A percentile compares a stretch with the other conserved stretches of the same genome.
Evolutionary conservation across 2,888 invertebrate species (phyloP).

Genomic region (Melanotus villosus): DNA sequence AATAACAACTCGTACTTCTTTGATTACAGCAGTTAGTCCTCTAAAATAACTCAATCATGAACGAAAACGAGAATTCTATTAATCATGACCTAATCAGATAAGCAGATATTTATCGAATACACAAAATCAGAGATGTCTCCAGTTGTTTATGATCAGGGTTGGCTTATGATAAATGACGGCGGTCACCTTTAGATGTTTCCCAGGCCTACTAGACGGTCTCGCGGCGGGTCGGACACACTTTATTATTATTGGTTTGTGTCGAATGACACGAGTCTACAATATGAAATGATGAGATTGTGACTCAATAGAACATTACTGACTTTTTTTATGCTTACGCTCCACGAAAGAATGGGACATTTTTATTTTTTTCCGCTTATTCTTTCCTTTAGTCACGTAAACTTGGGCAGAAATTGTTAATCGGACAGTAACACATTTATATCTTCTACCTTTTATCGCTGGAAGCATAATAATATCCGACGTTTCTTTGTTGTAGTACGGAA

Average conservation of each 20-base stretch:
- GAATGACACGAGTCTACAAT: slow-evolving; percentile 45
- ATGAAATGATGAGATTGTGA: slow-evolving; percentile 37
- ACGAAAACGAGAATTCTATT: slow-evolving; percentile 42
- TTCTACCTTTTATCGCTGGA: no score
- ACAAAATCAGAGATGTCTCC: slow-evolving; percentile 49
- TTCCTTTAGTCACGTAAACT: background rate
- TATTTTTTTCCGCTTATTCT: background rate
- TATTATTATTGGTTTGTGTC: slow-evolving; percentile 47
- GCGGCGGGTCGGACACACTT: slow-evolving; percentile 43
- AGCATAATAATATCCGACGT: no score
- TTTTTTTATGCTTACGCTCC: background rate
- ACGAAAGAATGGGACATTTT: background rate
- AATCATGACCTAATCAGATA: slow-evolving; percentile 48
- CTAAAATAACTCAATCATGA: slow-evolving; percentile 46
- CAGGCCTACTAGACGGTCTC: slow-evolving; percentile 45
- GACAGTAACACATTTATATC: no score
- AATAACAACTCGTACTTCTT: background rate
- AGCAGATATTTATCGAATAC: slow-evolving; percentile 49
- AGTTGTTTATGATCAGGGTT: slow-evolving; percentile 50
- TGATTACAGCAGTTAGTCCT: slow-evolving; percentile 19
- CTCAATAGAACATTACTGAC: background rate
- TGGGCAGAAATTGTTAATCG: background rate
- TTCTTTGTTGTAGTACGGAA: no score
- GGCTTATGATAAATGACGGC: slow-evolving; percentile 51
- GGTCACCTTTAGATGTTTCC: slow-evolving; percentile 49